These are phyloP conservation scores for Lymantria dispar DNA, from an alignment of 2,888 invertebrate species.

Conservation along the genomic window DNA sequence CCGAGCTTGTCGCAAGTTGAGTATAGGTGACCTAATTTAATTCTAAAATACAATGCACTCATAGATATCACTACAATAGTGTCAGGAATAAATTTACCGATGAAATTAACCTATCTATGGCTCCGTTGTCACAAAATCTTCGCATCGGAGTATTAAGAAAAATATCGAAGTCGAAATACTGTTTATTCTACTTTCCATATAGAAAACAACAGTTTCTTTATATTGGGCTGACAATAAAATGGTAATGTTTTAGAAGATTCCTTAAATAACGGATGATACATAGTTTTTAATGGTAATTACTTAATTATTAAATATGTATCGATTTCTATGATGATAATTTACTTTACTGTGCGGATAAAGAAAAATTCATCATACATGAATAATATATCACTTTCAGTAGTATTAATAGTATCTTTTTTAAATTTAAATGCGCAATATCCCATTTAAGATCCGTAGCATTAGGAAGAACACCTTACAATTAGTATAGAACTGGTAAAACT, in stretches of 20 bases:
- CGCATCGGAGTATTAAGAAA: background rate
- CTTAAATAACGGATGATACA: no score
- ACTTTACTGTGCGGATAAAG: constrained; percentile 31
- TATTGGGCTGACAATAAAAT: no score
- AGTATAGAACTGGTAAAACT: no score
- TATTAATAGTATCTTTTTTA: background rate
- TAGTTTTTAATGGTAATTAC: no score
- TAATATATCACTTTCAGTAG: background rate
- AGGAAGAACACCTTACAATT: background rate
- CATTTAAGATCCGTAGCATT: background rate
- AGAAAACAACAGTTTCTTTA: no score
- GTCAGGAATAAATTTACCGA: background rate
- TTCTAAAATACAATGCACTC: background rate
- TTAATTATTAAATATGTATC: background rate
- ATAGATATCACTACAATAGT: background rate
- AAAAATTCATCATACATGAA: constrained; percentile 20
- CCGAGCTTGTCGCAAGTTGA: no score
- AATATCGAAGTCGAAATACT: no score
- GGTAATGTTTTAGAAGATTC: no score
- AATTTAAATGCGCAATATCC: background rate
- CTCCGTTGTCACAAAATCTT: background rate
- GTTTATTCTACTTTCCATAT: no score
- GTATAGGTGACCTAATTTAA: no score
- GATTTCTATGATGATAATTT: constrained; percentile 21
- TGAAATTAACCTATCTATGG: background rate